These are phyloP conservation scores for Varecia variegata DNA, from an alignment of 2,797 vertebrate genomes.

Conservation along the genomic window DNA sequence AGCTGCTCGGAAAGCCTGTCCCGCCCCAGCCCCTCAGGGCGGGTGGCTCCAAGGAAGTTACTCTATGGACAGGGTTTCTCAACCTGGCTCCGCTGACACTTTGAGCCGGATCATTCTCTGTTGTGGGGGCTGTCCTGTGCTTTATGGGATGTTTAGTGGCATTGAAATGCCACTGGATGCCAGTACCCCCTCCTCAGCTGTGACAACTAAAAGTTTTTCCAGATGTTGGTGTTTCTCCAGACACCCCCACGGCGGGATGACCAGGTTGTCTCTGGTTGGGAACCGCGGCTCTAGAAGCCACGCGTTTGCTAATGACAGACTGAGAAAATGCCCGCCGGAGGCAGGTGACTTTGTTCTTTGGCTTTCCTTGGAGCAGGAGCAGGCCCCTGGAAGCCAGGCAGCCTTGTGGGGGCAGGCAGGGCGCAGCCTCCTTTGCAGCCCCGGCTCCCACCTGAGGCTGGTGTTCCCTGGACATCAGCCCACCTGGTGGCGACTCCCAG, in stretches of 20 bases:
- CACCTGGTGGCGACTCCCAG: too few species aligned
- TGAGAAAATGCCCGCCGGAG: background rate
- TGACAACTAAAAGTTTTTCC: background rate
- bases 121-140: background rate
- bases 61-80: background rate
- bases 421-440: background rate
- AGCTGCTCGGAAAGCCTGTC: fast-evolving
- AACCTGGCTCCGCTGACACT: too few species aligned
- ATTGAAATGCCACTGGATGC: background rate
- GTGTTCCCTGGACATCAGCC: fast-evolving
- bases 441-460: background rate
- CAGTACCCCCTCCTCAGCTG: too few species aligned
- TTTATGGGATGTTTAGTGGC: background rate
- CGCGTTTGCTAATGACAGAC: background rate
- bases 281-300: background rate
- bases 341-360: background rate
- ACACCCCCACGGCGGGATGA: background rate
- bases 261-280: background rate
- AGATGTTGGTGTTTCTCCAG: background rate
- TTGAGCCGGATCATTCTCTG: fast-evolving
- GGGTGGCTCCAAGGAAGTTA: fast-evolving
- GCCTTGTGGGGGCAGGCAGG: fast-evolving
- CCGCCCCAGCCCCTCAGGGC: fast-evolving
- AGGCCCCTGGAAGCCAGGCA: fast-evolving
- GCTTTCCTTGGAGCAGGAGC: background rate